Percentiles rank a stretch among this genome's conserved stretches.
Conservation (phyloP, 2,888 invertebrate species). For the Pristionchus japonicus region DNA sequence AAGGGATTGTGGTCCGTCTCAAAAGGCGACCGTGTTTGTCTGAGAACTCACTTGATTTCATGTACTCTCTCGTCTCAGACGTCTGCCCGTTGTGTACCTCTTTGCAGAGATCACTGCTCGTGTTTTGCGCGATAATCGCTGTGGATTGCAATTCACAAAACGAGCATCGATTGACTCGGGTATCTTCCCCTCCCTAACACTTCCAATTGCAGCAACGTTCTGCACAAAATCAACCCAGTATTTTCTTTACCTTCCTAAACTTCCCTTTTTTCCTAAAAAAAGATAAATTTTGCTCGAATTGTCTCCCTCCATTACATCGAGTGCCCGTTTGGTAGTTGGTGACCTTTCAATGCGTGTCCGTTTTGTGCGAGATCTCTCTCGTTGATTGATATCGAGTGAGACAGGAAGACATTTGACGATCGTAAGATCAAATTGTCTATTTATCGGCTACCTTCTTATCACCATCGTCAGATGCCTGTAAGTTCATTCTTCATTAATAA, state of each 20-base stretch:
- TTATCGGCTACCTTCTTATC: neutral
- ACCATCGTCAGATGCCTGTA: neutral
- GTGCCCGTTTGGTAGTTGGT: neutral
- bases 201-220: too few species aligned
- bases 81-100: neutral
- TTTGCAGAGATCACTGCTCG: neutral
- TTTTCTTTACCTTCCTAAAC: too few species aligned
- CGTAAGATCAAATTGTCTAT: neutral
- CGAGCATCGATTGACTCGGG: neutral
- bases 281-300: too few species aligned
- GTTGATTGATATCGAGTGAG: neutral
- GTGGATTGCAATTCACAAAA: neutral
- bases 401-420: neutral
- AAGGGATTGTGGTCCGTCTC: neutral
- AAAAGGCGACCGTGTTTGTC: neutral
- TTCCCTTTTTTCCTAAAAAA: too few species aligned
- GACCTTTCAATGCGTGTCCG: neutral
- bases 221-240: too few species aligned
- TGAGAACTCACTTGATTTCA: neutral
- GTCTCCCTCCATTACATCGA: neutral
- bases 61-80: neutral
- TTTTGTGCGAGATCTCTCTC: neutral
- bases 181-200: too few species aligned
- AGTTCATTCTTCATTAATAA: neutral
- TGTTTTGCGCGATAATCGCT: too few species aligned